These are phyloP conservation scores for Colossoma macropomum DNA, from an alignment of 2,113 vertebrate species.

Conservation along the genomic window DNA sequence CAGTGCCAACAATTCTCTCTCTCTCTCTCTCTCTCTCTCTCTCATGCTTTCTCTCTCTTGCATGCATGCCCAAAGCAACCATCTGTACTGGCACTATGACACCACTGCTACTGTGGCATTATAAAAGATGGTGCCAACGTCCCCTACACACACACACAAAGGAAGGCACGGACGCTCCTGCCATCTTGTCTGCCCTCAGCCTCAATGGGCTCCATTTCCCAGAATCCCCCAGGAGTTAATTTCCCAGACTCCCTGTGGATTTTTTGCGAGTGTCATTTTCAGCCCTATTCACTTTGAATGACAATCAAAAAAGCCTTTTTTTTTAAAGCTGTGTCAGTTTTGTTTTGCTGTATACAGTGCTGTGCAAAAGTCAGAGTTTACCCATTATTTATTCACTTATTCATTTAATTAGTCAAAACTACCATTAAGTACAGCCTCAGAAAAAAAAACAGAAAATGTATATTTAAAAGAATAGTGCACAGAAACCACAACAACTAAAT, in stretches of 20 bases:
- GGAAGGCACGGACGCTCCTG: background rate
- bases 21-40: background rate
- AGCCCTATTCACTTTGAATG: background rate
- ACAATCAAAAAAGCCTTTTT: background rate
- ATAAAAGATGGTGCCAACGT: slow-evolving; percentile 29
- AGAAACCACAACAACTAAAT: no score
- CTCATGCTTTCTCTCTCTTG: background rate
- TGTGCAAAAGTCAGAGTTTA: no score
- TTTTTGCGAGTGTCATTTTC: background rate
- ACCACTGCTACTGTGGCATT: slow-evolving; percentile 23
- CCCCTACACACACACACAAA: slow-evolving; percentile 6
- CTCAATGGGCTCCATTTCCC: slow-evolving; percentile 20
- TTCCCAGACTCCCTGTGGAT: slow-evolving; percentile 19
- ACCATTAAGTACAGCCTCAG: no score
- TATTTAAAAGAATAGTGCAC: no score
- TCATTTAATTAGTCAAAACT: no score
- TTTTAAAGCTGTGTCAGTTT: background rate
- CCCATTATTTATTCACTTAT: no score
- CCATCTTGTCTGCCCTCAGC: background rate
- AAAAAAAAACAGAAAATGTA: no score
- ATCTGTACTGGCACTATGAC: slow-evolving; percentile 41
- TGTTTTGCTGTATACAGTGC: no score
- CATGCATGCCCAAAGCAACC: slow-evolving; percentile 4
- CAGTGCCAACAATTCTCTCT: background rate
- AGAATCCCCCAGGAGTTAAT: slow-evolving; percentile 34